Conservation (phyloP, 2,113 vertebrate genomes). For the Anthoscopus minutus region DNA sequence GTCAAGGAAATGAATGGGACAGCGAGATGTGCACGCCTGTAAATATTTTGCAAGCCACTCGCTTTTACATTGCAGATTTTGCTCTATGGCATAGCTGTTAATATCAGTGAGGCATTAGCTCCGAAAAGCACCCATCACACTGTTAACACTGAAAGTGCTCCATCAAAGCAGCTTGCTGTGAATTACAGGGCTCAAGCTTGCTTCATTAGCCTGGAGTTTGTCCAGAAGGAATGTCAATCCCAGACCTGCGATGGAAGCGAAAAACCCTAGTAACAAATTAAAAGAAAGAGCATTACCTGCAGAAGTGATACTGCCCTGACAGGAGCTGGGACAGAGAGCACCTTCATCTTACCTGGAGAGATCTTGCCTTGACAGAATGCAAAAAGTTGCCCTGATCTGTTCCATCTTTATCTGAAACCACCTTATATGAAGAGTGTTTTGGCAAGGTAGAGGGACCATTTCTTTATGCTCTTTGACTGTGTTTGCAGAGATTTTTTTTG, state of each 20-base stretch:
- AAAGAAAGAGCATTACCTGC: background rate
- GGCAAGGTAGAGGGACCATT: background rate
- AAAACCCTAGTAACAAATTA: background rate
- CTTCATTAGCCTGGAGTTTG: conserved; percentile 54
- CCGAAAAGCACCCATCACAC: conserved; percentile 46
- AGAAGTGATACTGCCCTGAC: background rate
- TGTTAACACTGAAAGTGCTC: conserved; percentile 36
- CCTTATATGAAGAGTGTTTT: background rate
- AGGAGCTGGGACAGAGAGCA: background rate
- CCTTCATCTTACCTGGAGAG: background rate
- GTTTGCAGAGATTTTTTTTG: background rate
- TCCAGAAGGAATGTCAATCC: conserved; percentile 7
- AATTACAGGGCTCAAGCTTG: conserved; percentile 9
- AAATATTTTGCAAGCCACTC: conserved; percentile 48
- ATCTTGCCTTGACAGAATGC: background rate
- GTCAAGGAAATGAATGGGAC: conserved; percentile 64
- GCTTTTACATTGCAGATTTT: conserved; percentile 57
- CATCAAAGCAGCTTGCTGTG: background rate
- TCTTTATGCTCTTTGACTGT: background rate
- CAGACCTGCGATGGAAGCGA: background rate
- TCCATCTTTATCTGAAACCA: background rate
- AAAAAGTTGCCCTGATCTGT: background rate
- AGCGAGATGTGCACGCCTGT: conserved; percentile 18
- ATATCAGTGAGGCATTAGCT: conserved; percentile 53
- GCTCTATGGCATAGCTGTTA: conserved; percentile 24